Evolutionary conservation across 2,113 vertebrate species (phyloP), one percentile per base, ranked within the genome.

Genomic region (Meleagris gallopavo): DNA sequence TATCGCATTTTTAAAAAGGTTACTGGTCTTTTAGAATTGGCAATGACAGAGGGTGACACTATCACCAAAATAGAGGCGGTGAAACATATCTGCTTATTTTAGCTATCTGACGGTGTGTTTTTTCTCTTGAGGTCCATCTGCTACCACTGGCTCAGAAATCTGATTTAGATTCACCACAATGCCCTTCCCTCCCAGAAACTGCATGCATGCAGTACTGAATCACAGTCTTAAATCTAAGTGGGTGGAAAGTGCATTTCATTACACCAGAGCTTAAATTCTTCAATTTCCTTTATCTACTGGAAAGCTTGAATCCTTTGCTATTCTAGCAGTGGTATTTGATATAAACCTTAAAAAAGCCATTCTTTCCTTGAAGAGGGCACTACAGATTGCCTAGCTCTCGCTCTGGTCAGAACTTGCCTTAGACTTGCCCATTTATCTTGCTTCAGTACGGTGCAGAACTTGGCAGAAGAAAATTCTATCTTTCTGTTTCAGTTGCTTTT

Each of bases 61-160:
- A 66, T 83, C 78, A 48, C 67, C 27, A 10, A 92, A 92, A 86
- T 4, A 90, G 77, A 30, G 5, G 30, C 3, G 13, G n/a, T 82
- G 62, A 89, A 89, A 95, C 90, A 77, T 91, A 50, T 40, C 71
- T 92, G 45, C 89, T 89, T 84, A 89, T 94, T 93, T 97, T 93
- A 96, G 84, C 54, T 84, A 76, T 94, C 62, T 95, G 77, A 89
- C 80, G 78, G 10, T 52, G 46, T 74, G 55, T 27, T 34, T 66
- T 93, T 93, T 85, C 81, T 58, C 43, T 73, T 48, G 71, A 85
- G 71, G 94, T 93, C 95, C 93, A 87, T 96, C 93, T 97, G 96
- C 93, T 94, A 62, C 19, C 62, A 41, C 40, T 93, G 94, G 86
- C 93, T 92, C 91, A 91, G 91, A 79, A 85, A 90, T 79, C 74